Evolutionary conservation across 1,140 invertebrate species (phyloP), one percentile per base, ranked within the genome.

Genomic region (Brachionus angularis): DNA sequence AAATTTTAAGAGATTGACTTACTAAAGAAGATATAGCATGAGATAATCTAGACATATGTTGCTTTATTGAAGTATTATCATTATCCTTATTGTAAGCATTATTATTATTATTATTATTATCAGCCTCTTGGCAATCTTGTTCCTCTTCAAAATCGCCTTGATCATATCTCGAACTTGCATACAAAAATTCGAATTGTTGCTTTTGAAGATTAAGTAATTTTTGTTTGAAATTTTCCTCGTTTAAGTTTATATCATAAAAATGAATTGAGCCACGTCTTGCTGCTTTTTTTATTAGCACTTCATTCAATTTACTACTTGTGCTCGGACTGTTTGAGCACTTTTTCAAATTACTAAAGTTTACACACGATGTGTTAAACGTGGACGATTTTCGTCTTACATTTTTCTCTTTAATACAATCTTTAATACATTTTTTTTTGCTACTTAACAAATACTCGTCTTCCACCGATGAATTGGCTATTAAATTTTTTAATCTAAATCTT

Each of bases 11-110:
- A n/a, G n/a, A n/a, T 25, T 7, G 14, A 58, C 53, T 58, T 58
- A 58, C 53, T 58, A 58, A 36, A n/a, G 53, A 58, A 58, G 53
- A 58, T 8, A 58, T 58, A 34, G 53, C 53, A 58, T 58, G 53
- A 58, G 53, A 58, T 36, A 58, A 23, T 23, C 53, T 49, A 10
- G 46, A 33, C 5, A 27, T 16, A 55, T 16, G 33, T 21, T 18
- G 29, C 21, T 33, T 31, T 55, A 12, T 55, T n/a, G n/a, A n/a
- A 36, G n/a, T 14, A 52, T 4, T 36, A 39, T 58, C 33, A 7
- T 42, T n/a, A 27, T 39, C 33, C 7, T 21, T 39, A n/a, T 23
- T 34, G 10, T 2, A 58, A 18, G 36, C 53, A 23, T 58, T 34
- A 23, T 21, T 58, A 42, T 39, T 39, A 8, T 21, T 23, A 39